Percentiles rank a stretch among this genome's conserved stretches.
These are phyloP conservation scores for Eristalinus aeneus DNA, from an alignment of 2,888 invertebrate genomes.

Conservation along the genomic window DNA sequence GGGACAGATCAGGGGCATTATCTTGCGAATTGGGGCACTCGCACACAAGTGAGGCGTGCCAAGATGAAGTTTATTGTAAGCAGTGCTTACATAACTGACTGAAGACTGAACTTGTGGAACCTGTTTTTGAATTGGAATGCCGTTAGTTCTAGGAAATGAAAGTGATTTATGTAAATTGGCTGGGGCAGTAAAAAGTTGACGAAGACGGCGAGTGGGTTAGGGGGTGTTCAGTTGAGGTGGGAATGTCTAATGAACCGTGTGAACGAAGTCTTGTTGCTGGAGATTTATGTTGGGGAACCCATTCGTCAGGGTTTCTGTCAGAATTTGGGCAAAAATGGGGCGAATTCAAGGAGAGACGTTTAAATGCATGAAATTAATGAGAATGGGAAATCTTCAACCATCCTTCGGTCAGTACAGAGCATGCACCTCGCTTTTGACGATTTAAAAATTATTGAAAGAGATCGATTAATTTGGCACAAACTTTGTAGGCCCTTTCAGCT, in stretches of 20 bases:
- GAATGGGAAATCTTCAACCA: too few species aligned
- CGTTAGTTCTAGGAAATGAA: background rate
- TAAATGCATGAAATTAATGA: too few species aligned
- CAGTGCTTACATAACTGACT: background rate
- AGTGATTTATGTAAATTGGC: background rate
- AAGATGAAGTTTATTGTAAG: background rate
- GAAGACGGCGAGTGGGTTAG: background rate
- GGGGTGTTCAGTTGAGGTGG: background rate
- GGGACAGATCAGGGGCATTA: background rate
- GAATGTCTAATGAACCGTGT: background rate
- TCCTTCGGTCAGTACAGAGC: too few species aligned
- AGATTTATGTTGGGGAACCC: background rate
- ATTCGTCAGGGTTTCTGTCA: background rate
- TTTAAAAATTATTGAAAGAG: too few species aligned
- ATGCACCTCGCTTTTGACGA: too few species aligned
- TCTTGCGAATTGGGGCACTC: background rate
- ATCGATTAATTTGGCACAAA: too few species aligned
- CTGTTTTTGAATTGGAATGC: background rate
- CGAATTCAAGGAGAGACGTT: too few species aligned
- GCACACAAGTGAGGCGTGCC: background rate
- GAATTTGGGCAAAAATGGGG: too few species aligned
- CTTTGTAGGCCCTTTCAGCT: too few species aligned
- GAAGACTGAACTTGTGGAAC: background rate
- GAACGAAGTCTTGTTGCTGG: background rate
- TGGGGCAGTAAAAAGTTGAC: background rate